Conservation (phyloP, 1,140 invertebrate species). For the Pissodes strobi region DNA sequence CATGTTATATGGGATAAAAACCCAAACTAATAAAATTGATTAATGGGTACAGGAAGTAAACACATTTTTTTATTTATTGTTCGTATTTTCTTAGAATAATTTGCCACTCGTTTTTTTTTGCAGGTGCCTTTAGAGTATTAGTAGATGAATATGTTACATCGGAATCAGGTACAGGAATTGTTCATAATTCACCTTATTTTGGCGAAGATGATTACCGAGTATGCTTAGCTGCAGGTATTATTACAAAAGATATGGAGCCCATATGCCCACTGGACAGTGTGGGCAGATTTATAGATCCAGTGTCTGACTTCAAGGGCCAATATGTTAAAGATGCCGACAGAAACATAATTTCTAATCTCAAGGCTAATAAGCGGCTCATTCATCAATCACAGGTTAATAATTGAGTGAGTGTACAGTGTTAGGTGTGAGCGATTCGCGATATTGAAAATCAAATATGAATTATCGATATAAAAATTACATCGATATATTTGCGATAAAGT, state of each 20-base stretch:
- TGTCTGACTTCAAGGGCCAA: slow-evolving; percentile 85
- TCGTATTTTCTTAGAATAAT: not conserved
- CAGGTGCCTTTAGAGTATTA: slow-evolving; percentile 84
- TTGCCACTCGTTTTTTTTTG: slow-evolving; percentile 30
- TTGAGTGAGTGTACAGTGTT: no score
- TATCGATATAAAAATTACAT: not conserved
- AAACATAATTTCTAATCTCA: slow-evolving; percentile 86
- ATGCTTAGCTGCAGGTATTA: slow-evolving; percentile 80
- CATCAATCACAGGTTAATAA: slow-evolving; percentile 68
- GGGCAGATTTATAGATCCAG: slow-evolving; percentile 84
- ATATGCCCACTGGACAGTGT: slow-evolving; percentile 94
- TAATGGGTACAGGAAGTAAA: no score
- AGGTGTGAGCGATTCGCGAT: not conserved
- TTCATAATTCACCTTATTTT: slow-evolving; percentile 99
- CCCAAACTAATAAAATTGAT: no score
- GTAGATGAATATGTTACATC: slow-evolving; percentile 93
- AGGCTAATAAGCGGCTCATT: slow-evolving; percentile 75
- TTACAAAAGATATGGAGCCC: slow-evolving; percentile 81
- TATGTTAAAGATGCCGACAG: slow-evolving; percentile 92
- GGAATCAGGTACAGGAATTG: slow-evolving; percentile 97
- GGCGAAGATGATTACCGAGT: slow-evolving; percentile 96
- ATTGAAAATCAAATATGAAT: no score
- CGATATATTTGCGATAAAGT: no score
- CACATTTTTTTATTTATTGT: no score
- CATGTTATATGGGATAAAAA: no score